phyloP scores from a whole-genome alignment of 2,888 invertebrate genomes.

The Rhamnusium bicolor region DNA sequence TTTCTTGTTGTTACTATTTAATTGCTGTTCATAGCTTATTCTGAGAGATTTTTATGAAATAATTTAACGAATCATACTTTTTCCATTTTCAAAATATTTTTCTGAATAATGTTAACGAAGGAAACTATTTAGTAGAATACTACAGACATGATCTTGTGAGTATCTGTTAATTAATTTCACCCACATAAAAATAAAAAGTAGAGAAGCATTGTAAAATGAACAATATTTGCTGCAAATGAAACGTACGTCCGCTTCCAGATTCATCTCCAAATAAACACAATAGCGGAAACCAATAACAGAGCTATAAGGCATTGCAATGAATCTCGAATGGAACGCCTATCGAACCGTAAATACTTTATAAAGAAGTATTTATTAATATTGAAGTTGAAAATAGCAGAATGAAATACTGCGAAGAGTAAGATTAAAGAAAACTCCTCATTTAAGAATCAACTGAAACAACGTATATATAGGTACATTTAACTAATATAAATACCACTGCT shows the following conservation, averaged over 20 bases:
- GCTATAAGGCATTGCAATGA: slow-evolving; percentile 32
- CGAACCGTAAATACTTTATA: slow-evolving; percentile 46
- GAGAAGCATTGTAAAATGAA: not conserved
- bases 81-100: no score
- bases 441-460: not conserved
- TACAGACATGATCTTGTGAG: no score
- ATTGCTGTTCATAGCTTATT: no score
- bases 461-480: not conserved
- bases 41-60: no score
- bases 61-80: no score
- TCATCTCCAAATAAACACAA: slow-evolving; percentile 23
- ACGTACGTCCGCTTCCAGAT: slow-evolving; percentile 32
- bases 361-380: slow-evolving; percentile 63
- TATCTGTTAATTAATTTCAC: not conserved
- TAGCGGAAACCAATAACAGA: slow-evolving; percentile 39
- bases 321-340: slow-evolving; percentile 31
- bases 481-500: not conserved
- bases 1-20: no score
- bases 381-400: slow-evolving; percentile 49
- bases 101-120: no score
- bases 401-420: slow-evolving; percentile 17
- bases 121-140: no score
- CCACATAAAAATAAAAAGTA: no score
- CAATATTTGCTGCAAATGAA: slow-evolving; percentile 41
- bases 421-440: not conserved